Evolutionary conservation across 2,888 invertebrate genomes (phyloP), one percentile per base, ranked within the genome.

Genomic region (Caradrina kadenii): DNA sequence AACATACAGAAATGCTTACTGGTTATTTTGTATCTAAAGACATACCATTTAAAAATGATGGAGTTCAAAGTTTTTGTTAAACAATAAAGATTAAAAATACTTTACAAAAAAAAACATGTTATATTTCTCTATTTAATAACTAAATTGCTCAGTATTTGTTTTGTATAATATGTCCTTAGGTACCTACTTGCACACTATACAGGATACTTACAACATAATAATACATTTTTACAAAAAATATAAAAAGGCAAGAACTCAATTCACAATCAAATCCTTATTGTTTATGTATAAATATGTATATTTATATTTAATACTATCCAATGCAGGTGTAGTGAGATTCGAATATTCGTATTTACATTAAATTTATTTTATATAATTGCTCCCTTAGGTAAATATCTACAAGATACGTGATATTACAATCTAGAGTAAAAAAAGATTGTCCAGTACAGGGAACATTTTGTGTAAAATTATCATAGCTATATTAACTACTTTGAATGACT

Each of bases 311-410:
- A 75, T 72, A 79, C 71, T 79, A 76, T 73, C 45, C 63, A 69
- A 80, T 77, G 79, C 65, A 79, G 65, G 78, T 74, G 80, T 82
- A 49, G 73, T 84, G 86, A 89, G 85, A 89, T 89, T 90, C 81
- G 80, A 84, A 83, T 80, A 73, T 79, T 76, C 54, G 54, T 92
- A 90, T 91, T 86, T 92, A 93, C 90, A 92, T 88, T 89, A 86
- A 86, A 85, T 86, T 88, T 65, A 75, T 86, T 89, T 90, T 88
- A 89, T 89, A 89, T 92, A 93, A 92, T 95, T 95, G 95, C 91
- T 95, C 95, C 95, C 95, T 94, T 94, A 94, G 89, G 88, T 93
- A 90, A 91, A 89, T 92, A 92, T 92, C 93, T 94, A 93, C 93
- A 92, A 84, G 86, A 84, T 70, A 74, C 83, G 89, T 91, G 89